phyloP scores from a whole-genome alignment of 2,888 invertebrate genomes.

The Drosophila anomalipes region DNA sequence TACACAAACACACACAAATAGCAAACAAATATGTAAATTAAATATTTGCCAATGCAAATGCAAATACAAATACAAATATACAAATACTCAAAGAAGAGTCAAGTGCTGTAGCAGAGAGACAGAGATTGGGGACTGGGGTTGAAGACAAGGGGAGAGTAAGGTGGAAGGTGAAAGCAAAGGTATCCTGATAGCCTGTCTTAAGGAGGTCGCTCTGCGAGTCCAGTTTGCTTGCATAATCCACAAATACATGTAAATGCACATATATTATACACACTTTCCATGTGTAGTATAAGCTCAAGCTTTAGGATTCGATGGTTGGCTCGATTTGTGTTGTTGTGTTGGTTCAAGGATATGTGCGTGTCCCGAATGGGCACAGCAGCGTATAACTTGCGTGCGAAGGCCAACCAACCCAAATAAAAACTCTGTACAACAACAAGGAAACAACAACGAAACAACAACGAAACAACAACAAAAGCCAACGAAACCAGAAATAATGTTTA shows the following conservation, averaged over 20 bases:
- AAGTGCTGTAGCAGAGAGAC: slow-evolving; percentile 27
- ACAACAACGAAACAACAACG: slow-evolving; percentile 21
- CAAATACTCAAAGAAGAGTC: slow-evolving; percentile 36
- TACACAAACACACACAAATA: slow-evolving; percentile 41
- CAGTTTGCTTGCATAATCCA: slow-evolving; percentile 75
- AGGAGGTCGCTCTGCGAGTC: slow-evolving; percentile 45
- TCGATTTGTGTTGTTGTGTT: slow-evolving; percentile 15
- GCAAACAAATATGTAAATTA: slow-evolving; percentile 77
- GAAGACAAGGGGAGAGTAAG: not conserved
- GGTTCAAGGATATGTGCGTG: slow-evolving; percentile 75
- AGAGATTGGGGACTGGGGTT: not conserved
- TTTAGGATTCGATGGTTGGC: slow-evolving; percentile 32
- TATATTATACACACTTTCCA: slow-evolving; percentile 14
- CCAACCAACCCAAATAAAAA: slow-evolving; percentile 47
- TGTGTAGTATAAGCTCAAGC: slow-evolving; percentile 9
- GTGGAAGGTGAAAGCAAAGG: not conserved
- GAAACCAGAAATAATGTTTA: slow-evolving; percentile 64
- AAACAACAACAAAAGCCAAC: slow-evolving; percentile 31
- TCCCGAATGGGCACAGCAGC: slow-evolving; percentile 47
- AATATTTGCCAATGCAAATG: slow-evolving; percentile 68
- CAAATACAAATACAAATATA: slow-evolving; percentile 40
- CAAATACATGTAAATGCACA: slow-evolving; percentile 29
- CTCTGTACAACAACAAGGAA: slow-evolving; percentile 19
- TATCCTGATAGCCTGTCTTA: slow-evolving; percentile 25
- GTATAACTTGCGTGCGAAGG: slow-evolving; percentile 73